Evolutionary conservation across 2,888 invertebrate species (phyloP).

Genomic region (Scaptomyza parva): DNA sequence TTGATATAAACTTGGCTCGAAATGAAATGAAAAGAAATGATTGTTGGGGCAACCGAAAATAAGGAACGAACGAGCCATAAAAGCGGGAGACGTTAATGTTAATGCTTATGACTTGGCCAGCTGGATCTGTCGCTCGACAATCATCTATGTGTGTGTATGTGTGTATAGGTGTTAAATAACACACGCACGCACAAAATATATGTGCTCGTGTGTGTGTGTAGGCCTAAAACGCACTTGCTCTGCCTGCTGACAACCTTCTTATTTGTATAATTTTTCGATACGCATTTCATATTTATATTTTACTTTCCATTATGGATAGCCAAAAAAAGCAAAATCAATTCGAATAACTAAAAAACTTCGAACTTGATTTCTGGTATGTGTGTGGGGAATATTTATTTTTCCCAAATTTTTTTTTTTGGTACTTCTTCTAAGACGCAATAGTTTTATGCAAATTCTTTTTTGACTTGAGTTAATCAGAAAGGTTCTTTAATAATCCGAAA

Average conservation of each 20-base stretch:
- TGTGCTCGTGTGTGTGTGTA: slow-evolving; percentile 22
- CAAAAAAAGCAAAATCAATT: slow-evolving; percentile 4
- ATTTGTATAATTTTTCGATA: slow-evolving; percentile 33
- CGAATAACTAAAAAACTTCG: slow-evolving; percentile 22
- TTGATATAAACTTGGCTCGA: slow-evolving; percentile 74
- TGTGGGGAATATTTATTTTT: slow-evolving; percentile 26
- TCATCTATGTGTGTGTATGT: slow-evolving; percentile 12
- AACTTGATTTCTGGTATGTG: slow-evolving; percentile 57
- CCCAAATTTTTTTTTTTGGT: slow-evolving; percentile 16
- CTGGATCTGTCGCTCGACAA: slow-evolving; percentile 18
- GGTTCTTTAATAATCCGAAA: slow-evolving; percentile 25
- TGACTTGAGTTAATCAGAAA: slow-evolving; percentile 29
- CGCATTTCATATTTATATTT: slow-evolving; percentile 56
- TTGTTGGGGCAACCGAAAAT: slow-evolving; percentile 49
- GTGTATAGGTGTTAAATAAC: slow-evolving; percentile 69
- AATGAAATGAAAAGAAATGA: slow-evolving; percentile 64
- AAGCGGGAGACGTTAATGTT: slow-evolving; percentile 37
- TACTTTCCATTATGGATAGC: slow-evolving; percentile 69
- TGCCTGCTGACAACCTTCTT: slow-evolving; percentile 37
- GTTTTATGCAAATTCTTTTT: slow-evolving; percentile 62
- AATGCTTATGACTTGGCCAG: slow-evolving; percentile 55
- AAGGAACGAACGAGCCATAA: slow-evolving; percentile 30
- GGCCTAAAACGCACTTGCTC: slow-evolving; percentile 69
- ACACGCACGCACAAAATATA: slow-evolving; percentile 14
- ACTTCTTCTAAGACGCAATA: slow-evolving; percentile 58